These are phyloP conservation scores for Spilarctia lutea DNA, from an alignment of 2,888 invertebrate species.

Conservation along the genomic window DNA sequence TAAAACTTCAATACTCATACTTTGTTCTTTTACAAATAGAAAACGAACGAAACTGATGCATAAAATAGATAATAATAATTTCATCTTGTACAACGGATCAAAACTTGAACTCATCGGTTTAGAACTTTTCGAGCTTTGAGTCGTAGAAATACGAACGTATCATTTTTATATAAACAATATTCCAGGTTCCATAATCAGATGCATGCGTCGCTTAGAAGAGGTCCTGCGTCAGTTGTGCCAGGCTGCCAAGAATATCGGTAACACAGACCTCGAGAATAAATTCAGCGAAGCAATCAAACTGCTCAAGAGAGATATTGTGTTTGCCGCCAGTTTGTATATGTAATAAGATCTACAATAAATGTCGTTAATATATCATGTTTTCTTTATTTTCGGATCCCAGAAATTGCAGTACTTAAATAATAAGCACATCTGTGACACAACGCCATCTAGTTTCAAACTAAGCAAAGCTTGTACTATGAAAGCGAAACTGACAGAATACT, in stretches of 20 bases:
- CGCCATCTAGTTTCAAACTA: no score
- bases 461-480: no score
- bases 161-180: background rate
- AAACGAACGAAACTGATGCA: no score
- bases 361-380: background rate
- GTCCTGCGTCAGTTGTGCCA: constrained; percentile 97
- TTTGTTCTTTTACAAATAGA: no score
- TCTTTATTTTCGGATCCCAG: background rate
- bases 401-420: background rate
- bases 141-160: no score
- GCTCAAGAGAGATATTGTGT: constrained; percentile 99
- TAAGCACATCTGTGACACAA: no score
- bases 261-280: constrained; percentile 97
- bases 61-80: no score
- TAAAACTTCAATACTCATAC: no score
- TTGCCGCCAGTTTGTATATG: constrained; percentile 98
- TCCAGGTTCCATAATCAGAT: constrained; percentile 89
- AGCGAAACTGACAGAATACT: no score
- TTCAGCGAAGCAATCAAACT: constrained; percentile 96
- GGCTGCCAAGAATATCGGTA: constrained; percentile 98
- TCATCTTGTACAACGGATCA: no score
- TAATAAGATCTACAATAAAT: constrained; percentile 43
- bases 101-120: no score
- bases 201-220: constrained; percentile 98
- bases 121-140: no score